These are phyloP conservation scores for Hirudinaria manillensis DNA, from an alignment of 2,888 invertebrate species.

Conservation along the genomic window DNA sequence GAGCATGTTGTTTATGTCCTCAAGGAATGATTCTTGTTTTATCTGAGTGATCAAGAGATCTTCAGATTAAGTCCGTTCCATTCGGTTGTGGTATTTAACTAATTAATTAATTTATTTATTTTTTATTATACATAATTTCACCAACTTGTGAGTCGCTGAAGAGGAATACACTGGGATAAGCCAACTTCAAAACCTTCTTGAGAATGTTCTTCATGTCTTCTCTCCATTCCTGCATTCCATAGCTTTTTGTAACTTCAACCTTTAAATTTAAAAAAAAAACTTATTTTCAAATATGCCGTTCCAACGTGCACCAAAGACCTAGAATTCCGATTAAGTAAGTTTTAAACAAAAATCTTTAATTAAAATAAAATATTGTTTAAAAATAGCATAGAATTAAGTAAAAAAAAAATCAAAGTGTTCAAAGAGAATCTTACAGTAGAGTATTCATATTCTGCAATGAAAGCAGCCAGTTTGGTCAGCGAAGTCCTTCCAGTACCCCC, in stretches of 20 bases:
- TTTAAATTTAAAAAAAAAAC: conserved; percentile 51
- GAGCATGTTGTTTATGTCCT: conserved; percentile 83
- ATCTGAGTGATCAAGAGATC: conserved; percentile 32
- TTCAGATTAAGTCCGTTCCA: background rate
- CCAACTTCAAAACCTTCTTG: conserved; percentile 72
- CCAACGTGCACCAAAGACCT: too few relatives aligned
- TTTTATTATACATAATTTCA: background rate
- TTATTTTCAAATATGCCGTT: background rate
- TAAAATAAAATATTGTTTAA: background rate
- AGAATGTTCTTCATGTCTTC: conserved; percentile 81
- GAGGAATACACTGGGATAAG: conserved; percentile 79
- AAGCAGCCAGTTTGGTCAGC: conserved; percentile 77
- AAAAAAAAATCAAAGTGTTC: background rate
- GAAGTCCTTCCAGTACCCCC: conserved; percentile 91
- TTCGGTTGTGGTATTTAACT: background rate
- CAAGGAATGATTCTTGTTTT: conserved; percentile 71
- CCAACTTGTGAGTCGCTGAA: conserved; percentile 80
- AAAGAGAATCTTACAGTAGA: conserved; percentile 61
- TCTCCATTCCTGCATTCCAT: conserved; percentile 78
- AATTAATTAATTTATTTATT: background rate
- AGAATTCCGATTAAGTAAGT: too few relatives aligned
- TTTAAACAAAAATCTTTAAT: too few relatives aligned
- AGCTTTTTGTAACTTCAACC: conserved; percentile 83
- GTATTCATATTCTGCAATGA: conserved; percentile 85
- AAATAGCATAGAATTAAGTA: background rate